Percentiles rank a stretch among this genome's conserved stretches.
Conservation (phyloP, 2,113 vertebrate species). For the Mystacornis crossleyi region DNA sequence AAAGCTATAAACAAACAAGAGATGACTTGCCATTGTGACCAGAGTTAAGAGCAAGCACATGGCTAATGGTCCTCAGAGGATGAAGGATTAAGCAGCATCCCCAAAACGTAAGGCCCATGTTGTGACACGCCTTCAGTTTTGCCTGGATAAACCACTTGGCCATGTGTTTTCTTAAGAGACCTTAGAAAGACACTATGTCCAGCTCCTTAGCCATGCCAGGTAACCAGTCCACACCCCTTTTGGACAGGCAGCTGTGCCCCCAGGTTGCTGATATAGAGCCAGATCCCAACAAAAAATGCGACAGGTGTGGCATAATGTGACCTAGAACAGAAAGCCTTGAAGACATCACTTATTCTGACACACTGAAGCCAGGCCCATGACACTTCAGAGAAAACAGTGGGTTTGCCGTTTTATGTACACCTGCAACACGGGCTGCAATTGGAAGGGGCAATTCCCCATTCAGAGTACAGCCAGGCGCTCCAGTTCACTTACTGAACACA, state of each 20-base stretch:
- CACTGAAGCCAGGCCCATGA: fast-evolving
- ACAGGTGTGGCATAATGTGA: background rate
- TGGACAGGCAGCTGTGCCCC: background rate
- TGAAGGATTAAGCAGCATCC: background rate
- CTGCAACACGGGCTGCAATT: background rate
- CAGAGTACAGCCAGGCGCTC: background rate
- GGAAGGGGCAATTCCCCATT: background rate
- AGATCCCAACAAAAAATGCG: background rate
- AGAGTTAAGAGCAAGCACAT: background rate
- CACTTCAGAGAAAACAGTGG: background rate
- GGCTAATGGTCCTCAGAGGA: background rate
- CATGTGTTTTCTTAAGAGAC: background rate
- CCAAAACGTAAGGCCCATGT: background rate
- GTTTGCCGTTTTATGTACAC: background rate
- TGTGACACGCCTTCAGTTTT: background rate
- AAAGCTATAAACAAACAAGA: background rate
- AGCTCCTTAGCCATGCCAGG: fast-evolving
- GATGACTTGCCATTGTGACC: background rate
- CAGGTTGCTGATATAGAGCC: background rate
- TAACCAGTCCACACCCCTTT: background rate
- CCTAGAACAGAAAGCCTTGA: background rate
- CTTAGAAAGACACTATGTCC: background rate
- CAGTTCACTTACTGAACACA: fast-evolving
- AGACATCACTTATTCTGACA: background rate
- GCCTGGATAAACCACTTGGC: background rate